Conservation (phyloP, 1,140 invertebrate species). For the Latrodectus geometricus region DNA sequence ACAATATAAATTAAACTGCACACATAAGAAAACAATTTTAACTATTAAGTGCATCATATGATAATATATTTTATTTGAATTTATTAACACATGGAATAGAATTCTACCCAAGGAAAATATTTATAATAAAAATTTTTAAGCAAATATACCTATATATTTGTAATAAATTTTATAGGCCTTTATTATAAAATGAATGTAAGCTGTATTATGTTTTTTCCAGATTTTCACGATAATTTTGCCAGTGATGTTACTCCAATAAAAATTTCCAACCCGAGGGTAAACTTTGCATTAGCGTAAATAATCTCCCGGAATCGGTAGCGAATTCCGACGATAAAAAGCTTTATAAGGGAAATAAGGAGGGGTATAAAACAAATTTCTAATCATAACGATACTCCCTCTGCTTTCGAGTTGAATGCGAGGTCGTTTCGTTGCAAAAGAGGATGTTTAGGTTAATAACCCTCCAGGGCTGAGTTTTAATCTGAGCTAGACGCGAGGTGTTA, state of each 20-base stretch:
- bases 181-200: too few species aligned
- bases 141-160: too few species aligned
- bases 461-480: constrained; percentile 27
- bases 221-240: too few species aligned
- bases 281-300: constrained; percentile 56
- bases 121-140: too few species aligned
- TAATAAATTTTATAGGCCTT: too few species aligned
- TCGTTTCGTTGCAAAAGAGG: background rate
- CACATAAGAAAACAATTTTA: too few species aligned
- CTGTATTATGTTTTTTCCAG: too few species aligned
- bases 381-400: constrained; percentile 19
- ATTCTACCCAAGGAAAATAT: too few species aligned
- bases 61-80: too few species aligned
- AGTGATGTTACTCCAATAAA: constrained; percentile 32
- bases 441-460: constrained; percentile 21
- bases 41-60: too few species aligned
- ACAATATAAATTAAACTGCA: too few species aligned
- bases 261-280: constrained; percentile 24
- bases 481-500: background rate
- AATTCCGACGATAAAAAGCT: constrained; percentile 49
- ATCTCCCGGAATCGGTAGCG: constrained; percentile 24
- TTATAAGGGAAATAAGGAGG: constrained; percentile 33
- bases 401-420: constrained; percentile 3
- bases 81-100: too few species aligned
- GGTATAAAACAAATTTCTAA: constrained; percentile 41